phyloP scores from a whole-genome alignment of 35 echinoderm and acorn worm species.

The Heliocidaris erythrogramma region DNA sequence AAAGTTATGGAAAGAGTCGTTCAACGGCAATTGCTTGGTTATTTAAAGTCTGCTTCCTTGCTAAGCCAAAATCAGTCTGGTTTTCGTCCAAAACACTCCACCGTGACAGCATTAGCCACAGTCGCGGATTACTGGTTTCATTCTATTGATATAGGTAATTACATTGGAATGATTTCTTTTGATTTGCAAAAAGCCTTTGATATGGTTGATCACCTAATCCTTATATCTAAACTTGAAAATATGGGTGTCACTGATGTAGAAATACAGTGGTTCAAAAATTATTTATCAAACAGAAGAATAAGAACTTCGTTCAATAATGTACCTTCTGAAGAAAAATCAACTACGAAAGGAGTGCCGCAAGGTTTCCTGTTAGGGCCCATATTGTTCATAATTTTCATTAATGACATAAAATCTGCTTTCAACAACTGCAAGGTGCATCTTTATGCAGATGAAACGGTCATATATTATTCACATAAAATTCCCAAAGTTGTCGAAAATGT shows the following conservation, averaged over 20 bases:
- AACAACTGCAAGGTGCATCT: slow-evolving; percentile 18
- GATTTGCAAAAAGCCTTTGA: slow-evolving; percentile 53
- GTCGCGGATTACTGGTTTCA: neutral
- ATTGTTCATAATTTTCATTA: neutral
- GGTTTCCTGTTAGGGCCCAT: neutral
- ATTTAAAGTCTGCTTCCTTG: neutral
- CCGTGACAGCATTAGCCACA: neutral
- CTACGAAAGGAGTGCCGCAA: slow-evolving; percentile 4
- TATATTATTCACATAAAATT: slow-evolving; percentile 24
- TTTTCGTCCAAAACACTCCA: slow-evolving; percentile 26
- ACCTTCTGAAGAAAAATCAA: no score
- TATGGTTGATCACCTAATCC: slow-evolving; percentile 46
- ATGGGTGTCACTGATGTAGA: neutral
- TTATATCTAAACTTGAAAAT: slow-evolving; percentile 16
- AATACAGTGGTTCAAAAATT: neutral
- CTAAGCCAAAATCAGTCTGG: slow-evolving; percentile 21
- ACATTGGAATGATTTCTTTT: slow-evolving; percentile 3
- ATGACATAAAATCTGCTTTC: slow-evolving; percentile 7
- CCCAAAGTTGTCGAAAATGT: slow-evolving; percentile 1
- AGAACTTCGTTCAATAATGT: no score
- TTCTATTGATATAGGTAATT: neutral
- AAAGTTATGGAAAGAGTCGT: slow-evolving; percentile 33
- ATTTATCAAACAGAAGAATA: no score
- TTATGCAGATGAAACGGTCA: slow-evolving; percentile 12
- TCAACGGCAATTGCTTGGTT: neutral